Conservation (phyloP, 2,113 vertebrate genomes). For the Orthonyx spaldingii region DNA sequence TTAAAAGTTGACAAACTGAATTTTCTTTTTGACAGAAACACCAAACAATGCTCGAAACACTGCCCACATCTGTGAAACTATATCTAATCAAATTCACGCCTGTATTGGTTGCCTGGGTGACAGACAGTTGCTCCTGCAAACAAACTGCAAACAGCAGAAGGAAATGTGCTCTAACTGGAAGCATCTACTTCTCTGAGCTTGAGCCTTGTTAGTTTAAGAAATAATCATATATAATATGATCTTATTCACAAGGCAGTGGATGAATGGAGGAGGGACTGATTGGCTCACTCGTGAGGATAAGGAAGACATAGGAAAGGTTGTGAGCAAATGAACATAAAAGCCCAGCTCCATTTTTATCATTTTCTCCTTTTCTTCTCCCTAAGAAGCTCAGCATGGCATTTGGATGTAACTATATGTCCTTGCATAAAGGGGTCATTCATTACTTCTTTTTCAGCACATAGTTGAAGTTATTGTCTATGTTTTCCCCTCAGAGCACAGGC, state of each 20-base stretch:
- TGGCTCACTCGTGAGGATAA: not conserved
- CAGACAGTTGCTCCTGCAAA: slow-evolving; percentile 64
- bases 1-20: not conserved
- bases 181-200: not conserved
- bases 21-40: not conserved
- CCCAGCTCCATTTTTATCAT: not conserved
- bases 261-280: not conserved
- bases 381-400: not conserved
- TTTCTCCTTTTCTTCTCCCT: not conserved
- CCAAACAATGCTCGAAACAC: not conserved
- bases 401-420: not conserved
- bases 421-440: not conserved
- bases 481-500: not conserved
- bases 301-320: not conserved
- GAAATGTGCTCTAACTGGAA: slow-evolving; percentile 47
- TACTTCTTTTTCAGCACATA: not conserved
- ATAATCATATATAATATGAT: not conserved
- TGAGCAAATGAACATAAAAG: not conserved
- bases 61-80: slow-evolving; percentile 34
- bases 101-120: slow-evolving; percentile 65
- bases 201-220: not conserved
- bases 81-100: slow-evolving; percentile 46
- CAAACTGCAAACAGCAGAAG: slow-evolving; percentile 58
- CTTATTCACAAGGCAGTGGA: not conserved
- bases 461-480: not conserved